phyloP scores from a whole-genome alignment of 2,113 vertebrate genomes.

The Cranoglanis bouderius region DNA sequence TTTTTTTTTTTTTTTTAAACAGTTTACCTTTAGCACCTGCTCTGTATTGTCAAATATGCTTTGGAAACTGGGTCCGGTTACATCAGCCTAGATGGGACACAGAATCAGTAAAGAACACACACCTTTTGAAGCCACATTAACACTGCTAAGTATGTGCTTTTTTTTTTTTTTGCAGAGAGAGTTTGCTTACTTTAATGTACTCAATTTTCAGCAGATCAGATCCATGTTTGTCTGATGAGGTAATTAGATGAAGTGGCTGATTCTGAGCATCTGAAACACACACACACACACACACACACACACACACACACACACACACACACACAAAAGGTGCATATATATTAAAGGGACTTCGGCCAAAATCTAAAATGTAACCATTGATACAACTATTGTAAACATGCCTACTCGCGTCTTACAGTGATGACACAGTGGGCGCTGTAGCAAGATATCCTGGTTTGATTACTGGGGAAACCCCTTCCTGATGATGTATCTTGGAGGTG shows the following conservation, averaged over 20 bases:
- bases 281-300: neutral
- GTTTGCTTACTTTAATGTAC: slow-evolving; percentile 81
- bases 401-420: neutral
- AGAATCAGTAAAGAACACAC: slow-evolving; percentile 12
- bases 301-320: neutral
- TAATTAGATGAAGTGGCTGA: slow-evolving; percentile 83
- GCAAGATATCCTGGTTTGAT: too few species aligned
- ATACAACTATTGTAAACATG: neutral
- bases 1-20: neutral
- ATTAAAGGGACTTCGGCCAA: neutral
- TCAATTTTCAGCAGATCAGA: slow-evolving; percentile 91
- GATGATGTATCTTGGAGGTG: too few species aligned
- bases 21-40: slow-evolving; percentile 86
- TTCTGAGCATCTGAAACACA: slow-evolving; percentile 73
- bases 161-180: neutral
- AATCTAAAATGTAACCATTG: neutral
- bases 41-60: slow-evolving; percentile 85
- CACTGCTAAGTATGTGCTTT: neutral
- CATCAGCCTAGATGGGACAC: slow-evolving; percentile 79
- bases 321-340: neutral
- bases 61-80: slow-evolving; percentile 83
- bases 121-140: neutral
- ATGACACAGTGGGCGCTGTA: neutral
- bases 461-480: too few species aligned
- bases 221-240: slow-evolving; percentile 82